A percentile compares a stretch with the other conserved stretches of the same genome.
Conservation (phyloP, 2,797 vertebrate genomes). For the Steatocranus sp. region DNA sequence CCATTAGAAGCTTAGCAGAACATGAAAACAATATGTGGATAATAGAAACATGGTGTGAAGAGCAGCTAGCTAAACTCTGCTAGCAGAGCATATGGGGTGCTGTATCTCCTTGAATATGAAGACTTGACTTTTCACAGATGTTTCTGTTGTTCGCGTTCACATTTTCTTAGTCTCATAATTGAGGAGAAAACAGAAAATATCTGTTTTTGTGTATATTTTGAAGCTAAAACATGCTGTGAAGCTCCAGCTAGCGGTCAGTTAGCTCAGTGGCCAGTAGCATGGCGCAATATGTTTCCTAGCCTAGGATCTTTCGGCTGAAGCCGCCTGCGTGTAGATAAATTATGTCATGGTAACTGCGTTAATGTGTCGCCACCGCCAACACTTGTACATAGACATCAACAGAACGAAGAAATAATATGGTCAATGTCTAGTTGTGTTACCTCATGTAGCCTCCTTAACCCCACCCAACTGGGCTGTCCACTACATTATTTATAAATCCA, state of each 20-base stretch:
- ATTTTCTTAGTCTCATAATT: background rate
- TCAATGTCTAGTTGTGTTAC: constrained; percentile 76
- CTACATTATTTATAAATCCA: constrained; percentile 87
- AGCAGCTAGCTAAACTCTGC: background rate
- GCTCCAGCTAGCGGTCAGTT: background rate
- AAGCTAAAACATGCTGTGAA: background rate
- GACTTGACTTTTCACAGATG: background rate
- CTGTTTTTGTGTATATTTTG: background rate
- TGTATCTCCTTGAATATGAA: background rate
- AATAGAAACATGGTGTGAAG: background rate
- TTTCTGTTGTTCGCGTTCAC: background rate
- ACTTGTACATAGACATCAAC: constrained; percentile 64
- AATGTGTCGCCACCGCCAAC: background rate
- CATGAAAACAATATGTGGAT: background rate
- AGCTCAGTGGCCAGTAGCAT: background rate
- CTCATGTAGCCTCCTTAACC: constrained; percentile 69
- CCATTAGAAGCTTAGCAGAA: background rate
- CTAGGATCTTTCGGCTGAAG: background rate
- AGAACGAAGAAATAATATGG: constrained; percentile 8
- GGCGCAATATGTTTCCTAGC: background rate
- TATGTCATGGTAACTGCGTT: background rate
- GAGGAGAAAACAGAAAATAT: background rate
- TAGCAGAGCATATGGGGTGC: background rate
- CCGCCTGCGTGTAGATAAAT: background rate
- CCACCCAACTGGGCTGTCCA: constrained; percentile 47